Conservation (phyloP, 2,113 vertebrate genomes). For the Sminthopsis crassicaudata region DNA sequence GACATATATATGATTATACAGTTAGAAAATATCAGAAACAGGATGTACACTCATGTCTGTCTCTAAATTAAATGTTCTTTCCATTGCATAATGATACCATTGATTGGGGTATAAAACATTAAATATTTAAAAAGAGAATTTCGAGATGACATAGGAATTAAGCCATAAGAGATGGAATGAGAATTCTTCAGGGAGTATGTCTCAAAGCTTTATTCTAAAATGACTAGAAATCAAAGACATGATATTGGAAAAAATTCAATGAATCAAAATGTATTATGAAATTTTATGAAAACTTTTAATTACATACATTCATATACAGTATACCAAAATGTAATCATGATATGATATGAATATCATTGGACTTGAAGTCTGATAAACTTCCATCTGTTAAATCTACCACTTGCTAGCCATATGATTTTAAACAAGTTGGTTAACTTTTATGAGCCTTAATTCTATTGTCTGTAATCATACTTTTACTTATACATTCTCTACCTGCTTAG, state of each 20-base stretch:
- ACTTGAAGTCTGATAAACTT: background rate
- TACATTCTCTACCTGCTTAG: background rate
- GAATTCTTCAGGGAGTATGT: background rate
- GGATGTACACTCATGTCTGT: background rate
- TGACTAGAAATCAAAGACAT: background rate
- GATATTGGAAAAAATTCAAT: background rate
- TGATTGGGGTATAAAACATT: background rate
- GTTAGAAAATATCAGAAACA: background rate
- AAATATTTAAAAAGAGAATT: background rate
- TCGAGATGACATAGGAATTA: background rate
- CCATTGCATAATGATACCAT: background rate
- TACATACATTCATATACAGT: background rate
- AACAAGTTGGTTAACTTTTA: background rate
- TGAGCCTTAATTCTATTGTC: background rate
- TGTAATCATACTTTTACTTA: background rate
- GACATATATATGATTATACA: background rate
- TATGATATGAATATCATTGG: background rate
- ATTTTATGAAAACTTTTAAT: background rate
- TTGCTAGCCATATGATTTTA: background rate
- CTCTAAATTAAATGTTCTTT: background rate
- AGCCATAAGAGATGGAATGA: background rate
- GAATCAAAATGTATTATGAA: background rate
- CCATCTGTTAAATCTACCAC: background rate
- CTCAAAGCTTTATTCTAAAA: background rate
- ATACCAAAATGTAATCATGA: background rate